A percentile compares a stretch with the other conserved stretches of the same genome.
Evolutionary conservation across 53 echinoderm and acorn worm genomes (phyloP).

Genomic region (Mesocentrotus franciscanus): DNA sequence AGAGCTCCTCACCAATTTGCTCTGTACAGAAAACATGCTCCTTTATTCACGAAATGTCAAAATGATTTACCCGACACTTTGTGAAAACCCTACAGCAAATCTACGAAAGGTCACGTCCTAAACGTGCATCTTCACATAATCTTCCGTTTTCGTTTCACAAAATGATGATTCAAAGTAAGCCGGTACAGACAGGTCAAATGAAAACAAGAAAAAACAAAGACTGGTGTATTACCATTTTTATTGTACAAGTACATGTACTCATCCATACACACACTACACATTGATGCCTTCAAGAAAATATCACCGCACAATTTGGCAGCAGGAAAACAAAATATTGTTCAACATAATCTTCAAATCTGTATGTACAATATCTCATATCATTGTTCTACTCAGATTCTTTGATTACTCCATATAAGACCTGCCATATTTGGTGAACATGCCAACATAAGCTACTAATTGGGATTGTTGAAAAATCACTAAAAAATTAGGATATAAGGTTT

Average conservation of each 20-base stretch:
- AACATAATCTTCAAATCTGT: conserved; percentile 7
- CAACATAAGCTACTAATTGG: not conserved
- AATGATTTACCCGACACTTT: too few relatives aligned
- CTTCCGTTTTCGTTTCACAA: too few relatives aligned
- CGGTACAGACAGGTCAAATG: not conserved
- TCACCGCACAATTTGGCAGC: conserved; percentile 40
- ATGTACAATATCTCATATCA: not conserved
- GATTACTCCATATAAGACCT: not conserved
- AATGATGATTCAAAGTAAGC: too few relatives aligned
- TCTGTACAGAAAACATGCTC: too few relatives aligned
- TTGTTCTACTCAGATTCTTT: not conserved
- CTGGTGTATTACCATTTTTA: conserved; percentile 35
- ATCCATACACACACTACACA: conserved; percentile 38
- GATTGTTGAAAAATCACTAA: not conserved
- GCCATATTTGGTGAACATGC: not conserved
- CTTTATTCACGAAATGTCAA: too few relatives aligned
- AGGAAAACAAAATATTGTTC: conserved; percentile 8
- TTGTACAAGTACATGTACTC: conserved; percentile 38
- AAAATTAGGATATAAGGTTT: not conserved
- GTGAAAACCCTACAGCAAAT: too few relatives aligned
- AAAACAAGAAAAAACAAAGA: not conserved
- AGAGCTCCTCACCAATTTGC: too few relatives aligned
- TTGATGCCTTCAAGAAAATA: conserved; percentile 5
- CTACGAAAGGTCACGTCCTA: too few relatives aligned
- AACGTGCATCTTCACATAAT: too few relatives aligned